Evolutionary conservation across 2,888 invertebrate genomes (phyloP), one percentile per base, ranked within the genome.

Genomic region (Drosophila demipolita): DNA sequence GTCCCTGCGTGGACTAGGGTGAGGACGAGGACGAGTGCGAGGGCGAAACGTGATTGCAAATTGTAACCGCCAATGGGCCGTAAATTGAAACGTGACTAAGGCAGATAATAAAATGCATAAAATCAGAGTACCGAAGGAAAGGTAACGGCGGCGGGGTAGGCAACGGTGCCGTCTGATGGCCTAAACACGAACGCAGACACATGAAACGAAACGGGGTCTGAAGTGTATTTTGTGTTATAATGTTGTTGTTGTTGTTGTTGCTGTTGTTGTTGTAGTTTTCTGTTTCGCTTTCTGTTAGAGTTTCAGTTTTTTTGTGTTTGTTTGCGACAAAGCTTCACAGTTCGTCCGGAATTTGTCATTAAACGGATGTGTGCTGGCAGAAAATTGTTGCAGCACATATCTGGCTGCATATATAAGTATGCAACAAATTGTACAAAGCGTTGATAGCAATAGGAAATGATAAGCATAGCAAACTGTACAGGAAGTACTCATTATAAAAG

Each of bases 51-150:
- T 92, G 92, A 92, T 92, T 92, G 92, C 92, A 92, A 92, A 91
- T 92, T 91, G 91, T 91, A 91, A 92, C 92, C 92, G 91, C 92
- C 92, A 92, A 92, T 92, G 92, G 92, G 91, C 91, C 92, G 92
- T 92, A 92, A 92, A 92, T 92, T 91, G 92, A 90, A 91, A 92
- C 92, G 92, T 92, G 92, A 92, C 92, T 91, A 83, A 84, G 87
- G 81, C 89, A 80, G 90, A 90, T 90, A 91, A 90, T 90, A 91
- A 91, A 90, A 90, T 90, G 85, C 90, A 90, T 89, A 88, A 90
- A 91, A 91, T 90, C 91, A 87, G 85, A 88, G 87, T 82, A 83
- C 86, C 73, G 75, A 82, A 85, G 78, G 73, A 67, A 60, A 53
- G 49, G 52, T 15, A 23, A 50, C 12, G 20, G 15, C 23, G n/a